phyloP scores from a whole-genome alignment of 2,797 vertebrate genomes.

The Cyprinella venusta region DNA sequence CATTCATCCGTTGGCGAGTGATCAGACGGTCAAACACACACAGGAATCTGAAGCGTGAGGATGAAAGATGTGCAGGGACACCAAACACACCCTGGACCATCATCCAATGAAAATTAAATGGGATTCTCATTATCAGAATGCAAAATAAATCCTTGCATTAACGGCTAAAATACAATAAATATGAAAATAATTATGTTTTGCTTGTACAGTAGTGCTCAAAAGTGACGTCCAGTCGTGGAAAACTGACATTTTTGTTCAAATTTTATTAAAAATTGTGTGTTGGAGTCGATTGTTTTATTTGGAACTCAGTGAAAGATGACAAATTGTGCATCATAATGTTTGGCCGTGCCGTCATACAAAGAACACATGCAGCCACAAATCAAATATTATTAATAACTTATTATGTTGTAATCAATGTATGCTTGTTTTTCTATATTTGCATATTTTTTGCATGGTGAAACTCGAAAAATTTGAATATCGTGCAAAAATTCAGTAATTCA shows the following conservation, averaged over 20 bases:
- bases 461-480: no score
- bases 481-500: no score
- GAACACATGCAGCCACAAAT: background rate
- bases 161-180: background rate
- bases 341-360: no score
- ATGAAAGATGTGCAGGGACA: background rate
- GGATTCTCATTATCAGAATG: background rate
- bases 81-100: background rate
- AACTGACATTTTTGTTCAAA: background rate
- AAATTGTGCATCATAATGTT: background rate
- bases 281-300: background rate
- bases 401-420: no score
- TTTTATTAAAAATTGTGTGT: background rate
- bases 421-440: background rate
- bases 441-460: no score
- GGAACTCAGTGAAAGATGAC: background rate
- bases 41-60: background rate
- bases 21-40: background rate
- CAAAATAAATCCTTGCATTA: background rate
- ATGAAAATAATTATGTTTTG: background rate
- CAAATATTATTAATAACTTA: background rate
- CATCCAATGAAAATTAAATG: no score
- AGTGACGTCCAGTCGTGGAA: background rate
- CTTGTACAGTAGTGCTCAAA: background rate
- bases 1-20: slow-evolving; percentile 30